Evolutionary conservation across 2,797 vertebrate species (phyloP).

Genomic region (Nothura maculosa): DNA sequence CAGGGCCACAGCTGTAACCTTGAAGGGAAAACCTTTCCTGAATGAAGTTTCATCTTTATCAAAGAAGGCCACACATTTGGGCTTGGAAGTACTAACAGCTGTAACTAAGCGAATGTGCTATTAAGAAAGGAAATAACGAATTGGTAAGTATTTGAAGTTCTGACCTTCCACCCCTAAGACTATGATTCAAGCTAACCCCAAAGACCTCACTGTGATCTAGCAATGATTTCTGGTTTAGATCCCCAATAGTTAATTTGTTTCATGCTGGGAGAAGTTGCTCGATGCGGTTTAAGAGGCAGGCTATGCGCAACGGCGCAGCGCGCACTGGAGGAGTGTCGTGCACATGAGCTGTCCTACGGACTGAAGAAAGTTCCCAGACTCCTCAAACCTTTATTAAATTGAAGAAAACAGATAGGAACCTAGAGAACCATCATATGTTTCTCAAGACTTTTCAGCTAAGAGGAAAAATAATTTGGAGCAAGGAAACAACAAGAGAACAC

Average conservation of each 20-base stretch:
- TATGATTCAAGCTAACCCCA: conserved; percentile 61
- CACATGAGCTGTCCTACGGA: background rate
- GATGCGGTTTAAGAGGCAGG: conserved; percentile 17
- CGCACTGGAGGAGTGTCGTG: background rate
- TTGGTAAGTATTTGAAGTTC: conserved; percentile 69
- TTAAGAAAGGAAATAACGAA: conserved; percentile 58
- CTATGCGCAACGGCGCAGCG: background rate
- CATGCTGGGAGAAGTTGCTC: conserved; percentile 31
- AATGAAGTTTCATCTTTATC: background rate
- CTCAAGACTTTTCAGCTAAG: background rate
- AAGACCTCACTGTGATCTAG: conserved; percentile 61
- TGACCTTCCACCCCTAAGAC: conserved; percentile 52
- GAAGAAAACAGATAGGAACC: background rate
- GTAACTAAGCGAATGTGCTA: background rate
- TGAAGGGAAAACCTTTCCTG: background rate
- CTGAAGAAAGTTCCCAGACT: background rate
- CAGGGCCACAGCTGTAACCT: background rate
- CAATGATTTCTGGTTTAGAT: conserved; percentile 65
- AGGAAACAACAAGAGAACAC: background rate
- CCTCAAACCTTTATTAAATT: background rate
- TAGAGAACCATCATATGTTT: background rate
- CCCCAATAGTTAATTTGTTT: conserved; percentile 65
- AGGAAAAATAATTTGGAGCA: too few species aligned
- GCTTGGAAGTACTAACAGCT: conserved; percentile 54
- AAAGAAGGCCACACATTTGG: conserved; percentile 30